Base-by-base conservation (phyloP, 2,113 vertebrate genomes). In the Esox niger region DNA sequence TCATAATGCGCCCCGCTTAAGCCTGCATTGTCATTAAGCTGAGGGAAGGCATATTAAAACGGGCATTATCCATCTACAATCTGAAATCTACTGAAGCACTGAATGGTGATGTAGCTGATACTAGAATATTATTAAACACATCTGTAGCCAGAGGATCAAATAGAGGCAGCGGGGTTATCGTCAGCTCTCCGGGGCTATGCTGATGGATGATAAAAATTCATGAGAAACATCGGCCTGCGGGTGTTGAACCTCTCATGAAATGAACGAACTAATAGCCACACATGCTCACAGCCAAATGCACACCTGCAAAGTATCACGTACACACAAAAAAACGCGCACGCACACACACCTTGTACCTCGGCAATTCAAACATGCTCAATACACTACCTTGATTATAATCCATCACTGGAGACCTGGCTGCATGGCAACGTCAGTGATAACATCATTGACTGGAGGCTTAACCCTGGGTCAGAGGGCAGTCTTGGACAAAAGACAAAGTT, bases 121-220 rank as follows among this genome's bases (percentile, higher is more conserved):
- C 11, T 47, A 47, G 2, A 11, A 3, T 9, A 47, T 47, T 3
- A 47, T 13, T 47, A 5, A 47, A 6, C 31, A 3, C 31, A 32
- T 32, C 31, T 32, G 3, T 32, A 32, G 31, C 31, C 31, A 32
- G 31, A 32, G 31, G 6, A 6, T 32, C 31, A 47, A 20, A 47
- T 47, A 47, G 20, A 23, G 23, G 35, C 43, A 46, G n/a, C n/a
- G n/a, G n/a, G n/a, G n/a, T n/a, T n/a, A n/a, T 63, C 21, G 27
- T 43, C 23, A 11, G 9, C 72, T 69, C 62, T 72, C 33, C 25
- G 32, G 6, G 55, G 60, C 63, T 61, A 21, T 52, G 43, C 60
- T 61, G 55, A 74, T 43, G 60, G 66, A 52, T 76, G 32, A 77
- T 68, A 69, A 81, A 74, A 73, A 81, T 79, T 79, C 71, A 84